Conservation (phyloP, 2,888 invertebrate species). For the Andrena camellia region DNA sequence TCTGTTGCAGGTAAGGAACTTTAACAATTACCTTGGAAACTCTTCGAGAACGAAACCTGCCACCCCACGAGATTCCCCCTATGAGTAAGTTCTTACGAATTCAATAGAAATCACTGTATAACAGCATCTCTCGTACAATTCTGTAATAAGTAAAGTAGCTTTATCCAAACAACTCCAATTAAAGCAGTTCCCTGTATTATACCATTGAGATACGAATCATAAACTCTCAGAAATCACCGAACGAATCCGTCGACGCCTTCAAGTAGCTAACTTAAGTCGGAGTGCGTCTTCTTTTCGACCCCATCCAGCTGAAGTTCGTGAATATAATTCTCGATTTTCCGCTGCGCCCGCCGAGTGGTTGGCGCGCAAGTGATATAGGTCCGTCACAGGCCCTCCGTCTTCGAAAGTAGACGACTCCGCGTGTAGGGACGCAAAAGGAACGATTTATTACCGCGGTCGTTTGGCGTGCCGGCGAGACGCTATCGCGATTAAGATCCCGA, state of each 20-base stretch:
- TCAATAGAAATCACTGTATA: background rate
- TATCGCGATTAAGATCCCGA: conserved; percentile 44
- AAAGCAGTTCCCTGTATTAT: no score
- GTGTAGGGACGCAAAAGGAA: conserved; percentile 3
- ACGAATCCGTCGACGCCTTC: no score
- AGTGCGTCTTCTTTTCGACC: no score
- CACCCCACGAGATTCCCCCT: background rate
- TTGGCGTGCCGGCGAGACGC: conserved; percentile 27
- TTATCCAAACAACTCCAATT: no score
- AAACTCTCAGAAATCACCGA: no score
- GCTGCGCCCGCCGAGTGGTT: background rate
- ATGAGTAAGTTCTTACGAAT: conserved; percentile 4
- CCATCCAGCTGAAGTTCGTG: no score
- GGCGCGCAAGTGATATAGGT: conserved; percentile 2
- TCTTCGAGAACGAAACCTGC: background rate
- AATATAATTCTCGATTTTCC: background rate
- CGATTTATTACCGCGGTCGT: conserved; percentile 44
- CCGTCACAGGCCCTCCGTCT: background rate
- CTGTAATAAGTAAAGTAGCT: no score
- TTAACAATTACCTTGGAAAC: background rate
- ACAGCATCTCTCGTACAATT: no score
- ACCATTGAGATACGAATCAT: no score
- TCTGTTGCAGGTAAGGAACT: conserved; percentile 30
- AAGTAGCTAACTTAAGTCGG: no score
- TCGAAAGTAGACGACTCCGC: no score